phyloP scores from a whole-genome alignment of 2,888 invertebrate species.

The Apotomis betuletana region DNA sequence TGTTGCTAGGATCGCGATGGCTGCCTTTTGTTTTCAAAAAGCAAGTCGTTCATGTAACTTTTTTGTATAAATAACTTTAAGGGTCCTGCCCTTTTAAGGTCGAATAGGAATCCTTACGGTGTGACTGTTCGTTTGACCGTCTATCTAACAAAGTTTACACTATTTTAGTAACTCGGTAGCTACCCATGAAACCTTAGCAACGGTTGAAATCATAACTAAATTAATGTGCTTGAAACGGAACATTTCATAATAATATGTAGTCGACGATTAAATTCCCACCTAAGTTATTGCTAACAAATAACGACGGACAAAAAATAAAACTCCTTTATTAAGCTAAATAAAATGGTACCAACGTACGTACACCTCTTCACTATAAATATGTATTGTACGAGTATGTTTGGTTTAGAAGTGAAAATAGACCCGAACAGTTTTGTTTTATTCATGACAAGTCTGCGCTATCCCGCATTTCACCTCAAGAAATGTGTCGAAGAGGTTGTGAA shows the following conservation, averaged over 20 bases:
- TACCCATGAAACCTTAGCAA: neutral
- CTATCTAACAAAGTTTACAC: neutral
- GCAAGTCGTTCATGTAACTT: neutral
- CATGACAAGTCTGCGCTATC: conserved; percentile 25
- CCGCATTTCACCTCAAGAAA: conserved; percentile 21
- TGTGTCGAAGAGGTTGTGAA: conserved; percentile 21
- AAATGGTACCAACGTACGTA: neutral
- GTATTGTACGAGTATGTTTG: neutral
- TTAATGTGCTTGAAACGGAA: too few species aligned
- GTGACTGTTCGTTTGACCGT: conserved; percentile 4
- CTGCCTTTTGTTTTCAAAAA: conserved; percentile 25
- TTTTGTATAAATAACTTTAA: conserved; percentile 7
- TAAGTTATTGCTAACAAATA: neutral
- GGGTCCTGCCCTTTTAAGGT: conserved; percentile 21
- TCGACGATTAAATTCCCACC: too few species aligned
- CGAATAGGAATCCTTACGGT: conserved; percentile 21
- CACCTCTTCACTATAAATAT: neutral
- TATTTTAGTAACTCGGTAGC: conserved; percentile 2
- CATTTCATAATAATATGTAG: too few species aligned
- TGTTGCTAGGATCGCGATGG: neutral
- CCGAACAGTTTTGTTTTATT: conserved; percentile 25
- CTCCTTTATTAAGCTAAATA: neutral
- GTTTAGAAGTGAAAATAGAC: conserved; percentile 6
- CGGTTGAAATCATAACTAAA: neutral
- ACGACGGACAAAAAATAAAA: neutral